Evolutionary conservation across 2,888 invertebrate species (phyloP).

Genomic region (Apamea epomidion): DNA sequence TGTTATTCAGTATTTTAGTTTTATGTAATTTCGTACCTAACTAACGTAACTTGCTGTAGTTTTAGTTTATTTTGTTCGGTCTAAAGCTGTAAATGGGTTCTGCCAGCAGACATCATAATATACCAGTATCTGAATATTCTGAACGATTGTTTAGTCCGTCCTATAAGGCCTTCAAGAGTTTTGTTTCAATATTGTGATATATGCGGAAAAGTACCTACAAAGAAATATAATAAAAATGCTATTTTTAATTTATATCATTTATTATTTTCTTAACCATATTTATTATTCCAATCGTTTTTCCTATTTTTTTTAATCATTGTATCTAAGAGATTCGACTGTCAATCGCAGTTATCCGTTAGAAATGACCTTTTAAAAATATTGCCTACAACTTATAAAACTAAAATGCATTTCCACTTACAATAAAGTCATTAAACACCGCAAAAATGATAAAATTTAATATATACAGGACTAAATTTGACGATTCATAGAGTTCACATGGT

Average conservation of each 20-base stretch:
- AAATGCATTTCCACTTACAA: conserved; percentile 89
- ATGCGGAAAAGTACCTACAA: conserved; percentile 11
- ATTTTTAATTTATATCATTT: conserved; percentile 87
- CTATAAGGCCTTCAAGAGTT: conserved; percentile 40
- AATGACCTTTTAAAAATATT: conserved; percentile 89
- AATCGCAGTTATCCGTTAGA: conserved; percentile 86
- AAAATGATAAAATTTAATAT: conserved; percentile 87
- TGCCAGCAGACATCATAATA: background rate
- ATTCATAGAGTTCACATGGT: conserved; percentile 85
- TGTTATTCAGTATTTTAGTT: conserved; percentile 42
- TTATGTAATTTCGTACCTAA: conserved; percentile 29
- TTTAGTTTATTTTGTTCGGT: conserved; percentile 19
- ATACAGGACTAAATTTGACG: conserved; percentile 88
- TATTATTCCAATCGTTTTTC: conserved; percentile 89
- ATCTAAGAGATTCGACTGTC: conserved; percentile 89
- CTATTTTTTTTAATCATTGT: conserved; percentile 89
- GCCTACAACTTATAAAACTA: conserved; percentile 90
- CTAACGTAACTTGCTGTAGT: conserved; percentile 1
- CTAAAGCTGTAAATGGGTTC: background rate
- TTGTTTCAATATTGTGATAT: conserved; percentile 49
- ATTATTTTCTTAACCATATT: conserved; percentile 90
- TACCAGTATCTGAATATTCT: background rate
- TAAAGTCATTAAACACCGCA: conserved; percentile 88
- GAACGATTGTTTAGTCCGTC: conserved; percentile 64
- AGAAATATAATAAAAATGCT: conserved; percentile 65